Percentiles rank a stretch among this genome's conserved stretches.
Evolutionary conservation across 2,888 invertebrate genomes (phyloP).

Genomic region (Pollenia labialis): DNA sequence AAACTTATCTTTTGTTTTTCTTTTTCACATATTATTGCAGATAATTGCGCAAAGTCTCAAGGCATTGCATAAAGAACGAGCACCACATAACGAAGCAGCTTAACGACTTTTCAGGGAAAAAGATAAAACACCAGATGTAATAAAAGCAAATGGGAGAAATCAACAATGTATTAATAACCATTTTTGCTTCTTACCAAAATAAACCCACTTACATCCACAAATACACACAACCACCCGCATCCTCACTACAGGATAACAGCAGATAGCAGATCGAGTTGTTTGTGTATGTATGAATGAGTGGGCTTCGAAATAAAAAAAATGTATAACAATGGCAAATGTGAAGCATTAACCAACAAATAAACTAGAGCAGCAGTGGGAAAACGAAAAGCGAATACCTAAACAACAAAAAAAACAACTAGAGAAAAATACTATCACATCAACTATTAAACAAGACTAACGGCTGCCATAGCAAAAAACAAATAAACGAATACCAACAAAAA

Average conservation of each 20-base stretch:
- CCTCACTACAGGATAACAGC: not conserved
- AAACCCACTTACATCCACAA: slow-evolving; percentile 7
- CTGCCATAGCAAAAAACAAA: slow-evolving; percentile 24
- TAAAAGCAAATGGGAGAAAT: slow-evolving; percentile 33
- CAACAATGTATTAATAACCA: slow-evolving; percentile 28
- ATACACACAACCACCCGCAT: not conserved
- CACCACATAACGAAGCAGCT: not conserved
- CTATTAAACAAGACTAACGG: slow-evolving; percentile 36
- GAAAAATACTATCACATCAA: slow-evolving; percentile 4
- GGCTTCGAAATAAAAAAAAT: not conserved
- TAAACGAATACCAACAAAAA: not conserved
- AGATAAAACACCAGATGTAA: slow-evolving; percentile 29
- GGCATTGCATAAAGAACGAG: not conserved
- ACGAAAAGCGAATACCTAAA: not conserved
- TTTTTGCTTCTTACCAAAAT: slow-evolving; percentile 5
- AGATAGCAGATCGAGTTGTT: not conserved
- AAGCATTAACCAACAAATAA: slow-evolving; percentile 17
- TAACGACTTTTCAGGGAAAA: slow-evolving; percentile 17
- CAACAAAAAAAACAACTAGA: not conserved
- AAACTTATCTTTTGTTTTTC: slow-evolving; percentile 14
- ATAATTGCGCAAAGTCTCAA: slow-evolving; percentile 29
- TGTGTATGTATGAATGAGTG: not conserved
- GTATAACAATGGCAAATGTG: not conserved
- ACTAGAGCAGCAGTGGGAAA: slow-evolving; percentile 9
- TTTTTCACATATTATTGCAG: slow-evolving; percentile 45